Conservation (phyloP, 2,888 invertebrate species). For the Epinotia nisella region DNA sequence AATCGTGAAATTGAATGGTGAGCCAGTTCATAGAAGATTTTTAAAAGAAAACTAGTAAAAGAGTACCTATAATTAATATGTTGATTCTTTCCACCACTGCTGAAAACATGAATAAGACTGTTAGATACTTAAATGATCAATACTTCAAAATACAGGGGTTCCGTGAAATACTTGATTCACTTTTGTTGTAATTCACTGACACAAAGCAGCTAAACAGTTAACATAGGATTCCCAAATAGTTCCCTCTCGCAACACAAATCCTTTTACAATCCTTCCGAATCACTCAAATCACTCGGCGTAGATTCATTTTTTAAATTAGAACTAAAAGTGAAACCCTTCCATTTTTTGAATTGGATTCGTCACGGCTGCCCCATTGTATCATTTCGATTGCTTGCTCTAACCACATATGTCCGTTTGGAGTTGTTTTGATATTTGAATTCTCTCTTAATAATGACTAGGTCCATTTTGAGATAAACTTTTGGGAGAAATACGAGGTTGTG, state of each 20-base stretch:
- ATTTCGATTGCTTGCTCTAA: conserved; percentile 52
- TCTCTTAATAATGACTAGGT: neutral
- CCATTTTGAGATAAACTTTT: neutral
- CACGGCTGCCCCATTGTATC: conserved; percentile 77
- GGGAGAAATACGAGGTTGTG: neutral
- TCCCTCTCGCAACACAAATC: conserved; percentile 68
- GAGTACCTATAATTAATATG: neutral
- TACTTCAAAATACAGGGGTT: no score
- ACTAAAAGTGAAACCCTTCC: conserved; percentile 81
- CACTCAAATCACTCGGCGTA: conserved; percentile 79
- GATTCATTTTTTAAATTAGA: conserved; percentile 81
- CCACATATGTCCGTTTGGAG: neutral
- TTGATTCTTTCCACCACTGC: neutral
- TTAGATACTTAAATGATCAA: neutral
- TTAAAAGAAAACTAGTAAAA: neutral
- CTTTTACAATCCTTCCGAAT: conserved; percentile 77
- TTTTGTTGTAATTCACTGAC: no score
- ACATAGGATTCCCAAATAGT: conserved; percentile 49
- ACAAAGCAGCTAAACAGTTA: no score
- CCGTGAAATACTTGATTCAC: no score
- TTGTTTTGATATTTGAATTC: neutral
- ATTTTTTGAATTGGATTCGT: conserved; percentile 82
- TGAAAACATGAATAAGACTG: neutral
- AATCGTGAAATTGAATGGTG: neutral
- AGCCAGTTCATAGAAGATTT: neutral